phyloP scores from a whole-genome alignment of 2,113 vertebrate genomes.

The Rafetus swinhoei region DNA sequence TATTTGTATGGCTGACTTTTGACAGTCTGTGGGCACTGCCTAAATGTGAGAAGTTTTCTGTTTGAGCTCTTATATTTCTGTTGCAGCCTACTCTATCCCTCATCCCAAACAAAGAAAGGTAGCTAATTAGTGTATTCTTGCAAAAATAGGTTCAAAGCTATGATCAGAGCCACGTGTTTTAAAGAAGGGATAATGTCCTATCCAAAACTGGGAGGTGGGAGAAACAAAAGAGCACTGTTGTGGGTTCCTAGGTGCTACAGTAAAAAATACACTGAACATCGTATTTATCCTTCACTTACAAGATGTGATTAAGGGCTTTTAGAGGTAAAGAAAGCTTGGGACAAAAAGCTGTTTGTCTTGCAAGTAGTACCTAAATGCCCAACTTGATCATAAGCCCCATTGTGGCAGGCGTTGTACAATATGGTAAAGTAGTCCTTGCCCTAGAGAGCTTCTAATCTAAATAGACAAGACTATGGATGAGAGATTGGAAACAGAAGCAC shows the following conservation, averaged over 20 bases:
- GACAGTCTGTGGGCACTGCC: background rate
- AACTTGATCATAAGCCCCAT: background rate
- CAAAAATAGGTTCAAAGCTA: background rate
- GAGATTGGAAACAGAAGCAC: background rate
- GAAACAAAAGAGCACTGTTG: background rate
- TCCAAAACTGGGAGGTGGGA: too few species aligned
- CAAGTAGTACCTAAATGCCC: background rate
- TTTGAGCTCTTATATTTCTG: background rate
- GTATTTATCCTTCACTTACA: background rate
- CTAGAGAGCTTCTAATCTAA: background rate
- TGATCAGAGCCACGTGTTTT: background rate
- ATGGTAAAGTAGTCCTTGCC: background rate
- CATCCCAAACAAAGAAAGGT: background rate
- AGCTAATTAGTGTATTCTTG: background rate
- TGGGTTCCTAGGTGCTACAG: background rate
- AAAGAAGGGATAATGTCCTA: background rate
- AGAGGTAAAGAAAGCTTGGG: background rate
- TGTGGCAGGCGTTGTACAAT: background rate
- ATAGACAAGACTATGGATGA: background rate
- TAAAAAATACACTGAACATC: background rate
- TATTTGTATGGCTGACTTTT: background rate
- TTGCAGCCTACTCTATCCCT: background rate
- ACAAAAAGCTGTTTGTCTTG: background rate
- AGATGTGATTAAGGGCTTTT: background rate
- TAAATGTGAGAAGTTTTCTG: background rate